Conservation (phyloP, 2,797 vertebrate genomes). For the Mionectes olivaceus region DNA sequence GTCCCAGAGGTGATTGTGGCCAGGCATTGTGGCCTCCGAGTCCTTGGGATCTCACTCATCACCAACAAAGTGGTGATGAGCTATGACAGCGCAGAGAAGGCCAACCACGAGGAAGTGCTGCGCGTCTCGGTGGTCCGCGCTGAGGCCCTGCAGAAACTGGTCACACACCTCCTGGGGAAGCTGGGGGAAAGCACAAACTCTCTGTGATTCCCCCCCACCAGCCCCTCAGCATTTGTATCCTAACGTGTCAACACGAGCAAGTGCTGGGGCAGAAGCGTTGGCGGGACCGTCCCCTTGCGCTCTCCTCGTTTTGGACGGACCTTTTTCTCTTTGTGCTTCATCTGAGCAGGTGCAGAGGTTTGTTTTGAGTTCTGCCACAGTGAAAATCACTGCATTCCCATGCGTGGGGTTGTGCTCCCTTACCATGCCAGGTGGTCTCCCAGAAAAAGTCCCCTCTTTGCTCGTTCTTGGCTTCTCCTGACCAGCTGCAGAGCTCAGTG, state of each 20-base stretch:
- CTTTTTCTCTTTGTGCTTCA: not conserved
- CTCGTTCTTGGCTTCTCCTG: not conserved
- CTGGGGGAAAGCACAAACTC: slow-evolving; percentile 8
- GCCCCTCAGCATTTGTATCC: accelerated
- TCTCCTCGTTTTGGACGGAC: not conserved
- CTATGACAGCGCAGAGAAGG: slow-evolving; percentile 76
- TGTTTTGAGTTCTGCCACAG: not conserved
- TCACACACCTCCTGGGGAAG: not conserved
- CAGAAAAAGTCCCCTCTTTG: not conserved
- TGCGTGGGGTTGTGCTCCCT: not conserved
- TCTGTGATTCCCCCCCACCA: not conserved
- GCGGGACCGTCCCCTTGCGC: not conserved
- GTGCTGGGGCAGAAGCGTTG: not conserved
- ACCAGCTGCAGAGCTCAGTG: not conserved
- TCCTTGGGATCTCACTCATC: slow-evolving; percentile 88
- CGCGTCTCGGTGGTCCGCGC: not conserved
- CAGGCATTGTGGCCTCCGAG: slow-evolving; percentile 85
- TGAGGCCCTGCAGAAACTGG: slow-evolving; percentile 31
- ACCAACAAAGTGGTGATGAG: slow-evolving; percentile 85
- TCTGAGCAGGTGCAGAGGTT: not conserved
- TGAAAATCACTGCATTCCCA: not conserved
- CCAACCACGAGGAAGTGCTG: slow-evolving; percentile 85
- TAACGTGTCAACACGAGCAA: accelerated
- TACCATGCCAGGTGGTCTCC: not conserved
- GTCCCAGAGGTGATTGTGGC: slow-evolving; percentile 89